These are phyloP conservation scores for Drosophila navojoa DNA, from an alignment of 1,140 invertebrate genomes.

Conservation along the genomic window DNA sequence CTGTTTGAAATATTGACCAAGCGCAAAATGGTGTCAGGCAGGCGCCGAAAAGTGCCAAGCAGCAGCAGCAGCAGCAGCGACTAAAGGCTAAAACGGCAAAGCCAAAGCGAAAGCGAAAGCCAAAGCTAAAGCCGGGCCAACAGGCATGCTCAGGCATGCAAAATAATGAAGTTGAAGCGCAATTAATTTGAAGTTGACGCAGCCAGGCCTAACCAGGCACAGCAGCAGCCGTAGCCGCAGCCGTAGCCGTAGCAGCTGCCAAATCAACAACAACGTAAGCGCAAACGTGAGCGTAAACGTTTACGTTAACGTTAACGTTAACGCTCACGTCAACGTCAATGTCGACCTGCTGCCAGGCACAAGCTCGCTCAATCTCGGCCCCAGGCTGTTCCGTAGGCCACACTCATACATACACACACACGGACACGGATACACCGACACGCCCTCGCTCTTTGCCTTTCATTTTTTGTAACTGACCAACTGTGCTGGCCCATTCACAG, in stretches of 20 bases:
- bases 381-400: neutral
- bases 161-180: constrained; percentile 78
- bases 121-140: constrained; percentile 41
- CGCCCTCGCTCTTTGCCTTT: neutral
- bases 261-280: neutral
- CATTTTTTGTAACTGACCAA: constrained; percentile 7
- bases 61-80: neutral
- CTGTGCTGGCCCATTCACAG: constrained; percentile 8
- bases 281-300: constrained; percentile 3
- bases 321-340: constrained; percentile 11
- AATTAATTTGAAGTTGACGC: constrained; percentile 73
- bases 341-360: constrained; percentile 20
- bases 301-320: neutral
- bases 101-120: neutral
- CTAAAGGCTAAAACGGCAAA: constrained; percentile 4
- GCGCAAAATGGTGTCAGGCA: constrained; percentile 74
- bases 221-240: neutral
- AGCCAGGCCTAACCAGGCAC: constrained; percentile 36
- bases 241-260: neutral
- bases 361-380: constrained; percentile 27
- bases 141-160: constrained; percentile 68
- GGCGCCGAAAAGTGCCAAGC: constrained; percentile 41
- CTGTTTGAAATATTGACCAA: constrained; percentile 80
- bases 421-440: neutral
- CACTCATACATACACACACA: neutral